Evolutionary conservation across 2,113 vertebrate species (phyloP).

Genomic region (Hippocampus zosterae): DNA sequence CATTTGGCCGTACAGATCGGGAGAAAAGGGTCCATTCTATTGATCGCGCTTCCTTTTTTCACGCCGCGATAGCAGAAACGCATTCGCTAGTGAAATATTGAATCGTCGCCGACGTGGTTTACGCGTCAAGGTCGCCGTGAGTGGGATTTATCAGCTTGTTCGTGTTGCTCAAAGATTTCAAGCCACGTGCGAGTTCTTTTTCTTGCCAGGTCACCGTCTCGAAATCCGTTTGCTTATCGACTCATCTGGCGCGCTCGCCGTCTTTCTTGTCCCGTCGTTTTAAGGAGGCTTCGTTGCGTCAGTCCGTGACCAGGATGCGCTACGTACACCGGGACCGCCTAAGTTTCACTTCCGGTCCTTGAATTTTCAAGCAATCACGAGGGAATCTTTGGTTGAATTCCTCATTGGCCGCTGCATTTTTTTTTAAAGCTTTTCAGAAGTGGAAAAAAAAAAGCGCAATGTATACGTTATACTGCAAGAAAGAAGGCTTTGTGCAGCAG

Average conservation of each 20-base stretch:
- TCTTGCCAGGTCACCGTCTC: conserved; percentile 15
- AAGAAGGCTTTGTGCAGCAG: conserved; percentile 42
- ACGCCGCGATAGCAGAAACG: conserved; percentile 44
- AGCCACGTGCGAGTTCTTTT: conserved; percentile 18
- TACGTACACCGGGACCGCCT: conserved; percentile 47
- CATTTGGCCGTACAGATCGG: conserved; percentile 57
- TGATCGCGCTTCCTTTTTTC: conserved; percentile 53
- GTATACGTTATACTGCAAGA: conserved; percentile 41
- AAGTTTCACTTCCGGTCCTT: conserved; percentile 49
- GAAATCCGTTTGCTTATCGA: conserved; percentile 31
- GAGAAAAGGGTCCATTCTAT: conserved; percentile 45
- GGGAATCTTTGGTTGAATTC: conserved; percentile 42
- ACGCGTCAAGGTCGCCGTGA: conserved; percentile 24
- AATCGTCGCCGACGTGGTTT: conserved; percentile 56
- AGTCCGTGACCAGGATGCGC: conserved; percentile 19
- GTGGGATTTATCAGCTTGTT: conserved; percentile 50
- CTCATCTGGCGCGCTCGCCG: neutral
- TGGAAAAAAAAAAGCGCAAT: conserved; percentile 32
- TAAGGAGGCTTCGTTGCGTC: conserved; percentile 1
- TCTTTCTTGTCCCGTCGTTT: conserved; percentile 5
- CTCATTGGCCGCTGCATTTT: conserved; percentile 10
- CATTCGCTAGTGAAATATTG: conserved; percentile 68
- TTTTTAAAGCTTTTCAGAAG: conserved; percentile 8
- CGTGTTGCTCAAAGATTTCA: conserved; percentile 46
- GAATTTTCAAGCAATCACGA: conserved; percentile 26